Evolutionary conservation across 2,113 vertebrate genomes (phyloP), one percentile per base, ranked within the genome.

Genomic region (Kryptolebias marmoratus): DNA sequence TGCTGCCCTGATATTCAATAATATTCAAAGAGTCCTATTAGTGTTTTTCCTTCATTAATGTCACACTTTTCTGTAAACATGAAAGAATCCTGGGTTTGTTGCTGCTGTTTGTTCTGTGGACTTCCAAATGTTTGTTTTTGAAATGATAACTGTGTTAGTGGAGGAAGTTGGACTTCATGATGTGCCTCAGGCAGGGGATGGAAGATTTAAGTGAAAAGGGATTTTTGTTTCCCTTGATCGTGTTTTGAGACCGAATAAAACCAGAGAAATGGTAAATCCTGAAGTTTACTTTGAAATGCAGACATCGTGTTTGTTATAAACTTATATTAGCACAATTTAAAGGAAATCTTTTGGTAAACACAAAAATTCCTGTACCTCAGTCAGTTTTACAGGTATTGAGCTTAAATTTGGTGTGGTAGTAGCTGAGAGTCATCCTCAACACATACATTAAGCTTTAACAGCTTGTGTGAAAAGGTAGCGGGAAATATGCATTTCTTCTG

Each of bases 171-270:
- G 80, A 75, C 15, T 62, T 55, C 67, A 27, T 42, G 47, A 71
- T 66, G 61, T 56, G 68, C 53, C 72, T 81, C 70, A 75, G 83
- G 77, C 81, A 73, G 30, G 52, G 27, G 56, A 78, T 66, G 71
- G 73, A 86, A 87, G 87, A 86, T 84, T 57, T 71, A 81, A 64
- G 77, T 78, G 80, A 67, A 60, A 55, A 84, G 71, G 82, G 84
- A 79, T 64, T 84, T 78, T 28, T 70, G 73, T 75, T 82, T 85
- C 74, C 82, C 65, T 72, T 85, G 82, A 85, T 80, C 75, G 82
- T 61, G 45, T 85, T 84, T 86, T 80, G 58, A 73, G 70, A 64
- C 48, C 83, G 87, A 85, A 85, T 83, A 85, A 77, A 89, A 89
- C 56, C 61, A 30, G 73, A 78, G 68, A 83, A 66, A 80, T 81